Conservation (phyloP, 2,797 vertebrate species). For the Helicolenus hilgendorfi region DNA sequence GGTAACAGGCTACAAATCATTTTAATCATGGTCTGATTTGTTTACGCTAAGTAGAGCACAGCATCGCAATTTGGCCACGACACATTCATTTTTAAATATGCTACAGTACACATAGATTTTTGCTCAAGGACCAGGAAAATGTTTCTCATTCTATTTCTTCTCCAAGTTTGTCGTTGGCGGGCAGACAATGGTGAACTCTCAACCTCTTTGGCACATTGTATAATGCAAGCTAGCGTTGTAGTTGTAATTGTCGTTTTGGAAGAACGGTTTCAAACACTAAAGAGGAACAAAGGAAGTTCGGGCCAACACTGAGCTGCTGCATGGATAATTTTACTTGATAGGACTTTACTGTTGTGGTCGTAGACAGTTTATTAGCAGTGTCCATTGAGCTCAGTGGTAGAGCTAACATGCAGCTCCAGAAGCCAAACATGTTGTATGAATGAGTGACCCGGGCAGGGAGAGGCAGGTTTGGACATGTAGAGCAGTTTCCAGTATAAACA, state of each 20-base stretch:
- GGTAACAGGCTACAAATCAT: neutral
- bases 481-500: conserved; percentile 71
- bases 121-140: neutral
- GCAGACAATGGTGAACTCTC: neutral
- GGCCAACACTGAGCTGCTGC: neutral
- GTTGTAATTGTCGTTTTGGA: neutral
- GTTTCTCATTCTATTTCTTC: neutral
- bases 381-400: neutral
- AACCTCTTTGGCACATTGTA: neutral
- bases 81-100: neutral
- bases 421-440: conserved; percentile 26
- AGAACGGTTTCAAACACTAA: neutral
- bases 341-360: neutral
- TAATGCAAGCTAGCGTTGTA: neutral
- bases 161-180: neutral
- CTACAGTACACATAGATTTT: neutral
- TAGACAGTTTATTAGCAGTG: neutral
- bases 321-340: neutral
- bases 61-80: neutral
- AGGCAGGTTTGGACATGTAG: conserved; percentile 36
- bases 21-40: conserved; percentile 27
- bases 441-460: conserved; percentile 28
- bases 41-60: neutral
- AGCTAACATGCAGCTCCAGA: neutral
- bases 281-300: neutral